These are phyloP conservation scores for Luehdorfia chinensis DNA, from an alignment of 1,140 invertebrate genomes.

Conservation along the genomic window DNA sequence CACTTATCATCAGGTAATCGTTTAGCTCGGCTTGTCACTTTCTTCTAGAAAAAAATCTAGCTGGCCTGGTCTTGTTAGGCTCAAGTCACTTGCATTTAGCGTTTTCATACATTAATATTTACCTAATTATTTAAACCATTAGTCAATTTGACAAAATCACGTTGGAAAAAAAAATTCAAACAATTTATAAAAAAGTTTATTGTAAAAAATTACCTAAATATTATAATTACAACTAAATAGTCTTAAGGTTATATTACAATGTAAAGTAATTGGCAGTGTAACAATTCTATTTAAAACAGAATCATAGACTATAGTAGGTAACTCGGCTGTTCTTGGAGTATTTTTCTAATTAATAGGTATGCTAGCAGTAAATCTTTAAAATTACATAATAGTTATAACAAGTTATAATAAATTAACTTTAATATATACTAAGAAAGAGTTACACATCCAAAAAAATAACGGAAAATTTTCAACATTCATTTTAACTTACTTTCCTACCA, in stretches of 20 bases:
- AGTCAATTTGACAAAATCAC: no score
- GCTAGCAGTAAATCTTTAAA: background rate
- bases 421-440: background rate
- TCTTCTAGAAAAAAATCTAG: no score
- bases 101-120: no score
- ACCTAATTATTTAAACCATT: no score
- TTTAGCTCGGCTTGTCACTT: no score
- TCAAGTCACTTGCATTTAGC: no score
- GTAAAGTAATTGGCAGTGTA: slow-evolving; percentile 35
- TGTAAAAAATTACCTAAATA: slow-evolving; percentile 35
- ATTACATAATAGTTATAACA: slow-evolving; percentile 18
- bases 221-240: slow-evolving; percentile 30
- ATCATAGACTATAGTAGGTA: slow-evolving; percentile 28
- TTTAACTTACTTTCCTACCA: background rate
- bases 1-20: no score
- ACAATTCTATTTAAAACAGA: slow-evolving; percentile 21
- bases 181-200: slow-evolving; percentile 37
- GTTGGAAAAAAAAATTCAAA: no score
- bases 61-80: no score
- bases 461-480: no score
- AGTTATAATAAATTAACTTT: slow-evolving; percentile 30
- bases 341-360: background rate
- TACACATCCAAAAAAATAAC: background rate
- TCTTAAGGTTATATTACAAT: slow-evolving; percentile 35
- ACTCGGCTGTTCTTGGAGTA: slow-evolving; percentile 17